Evolutionary conservation across 2,888 invertebrate species (phyloP), one percentile per base, ranked within the genome.

Genomic region (Athalia cordata): DNA sequence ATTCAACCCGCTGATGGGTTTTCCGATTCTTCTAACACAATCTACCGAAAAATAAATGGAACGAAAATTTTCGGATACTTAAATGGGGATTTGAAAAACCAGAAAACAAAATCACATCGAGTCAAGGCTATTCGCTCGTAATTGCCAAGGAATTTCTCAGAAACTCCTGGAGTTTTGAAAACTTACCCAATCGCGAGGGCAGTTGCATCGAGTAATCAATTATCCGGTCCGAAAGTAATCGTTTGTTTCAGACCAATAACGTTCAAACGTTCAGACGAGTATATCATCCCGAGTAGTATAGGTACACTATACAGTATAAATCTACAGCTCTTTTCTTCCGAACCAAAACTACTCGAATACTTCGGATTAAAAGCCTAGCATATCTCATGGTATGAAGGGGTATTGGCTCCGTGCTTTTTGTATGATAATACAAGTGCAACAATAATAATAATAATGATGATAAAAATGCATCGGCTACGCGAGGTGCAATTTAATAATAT

Each of bases 131-230:
- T 72, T 72, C 59, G 45, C 72, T 59, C 47, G 57, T 7, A 57
- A 72, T 72, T 59, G 59, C 29, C 8, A 72, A 13, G 43, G 45
- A 6, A 57, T 72, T 72, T 70, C 47, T 72, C 72, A 45, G n/a
- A 59, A 47, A 47, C 59, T n/a, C 57, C 72, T 72, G 15, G 45
- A 57, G 43, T 29, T 47, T 72, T 47, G 47, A 13, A 15, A 11
- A 59, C 47, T n/a, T 11, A 9, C 49, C 47, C 57, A 72, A 72
- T 59, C 52, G 13, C 15, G n/a, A 59, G n/a, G 59, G 47, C 13
- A 9, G 55, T 43, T 5, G 52, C 5, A 43, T 11, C 64, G 9
- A 67, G 13, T 59, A 59, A 59, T 59, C 72, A 45, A 72, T 72
- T n/a, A 72, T 59, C 52, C 13, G 47, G 52, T 72, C 52, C 72